A percentile compares a stretch with the other conserved stretches of the same genome.
phyloP scores from a whole-genome alignment of 2,797 vertebrate genomes.

The Ctenopoma kingsleyae region DNA sequence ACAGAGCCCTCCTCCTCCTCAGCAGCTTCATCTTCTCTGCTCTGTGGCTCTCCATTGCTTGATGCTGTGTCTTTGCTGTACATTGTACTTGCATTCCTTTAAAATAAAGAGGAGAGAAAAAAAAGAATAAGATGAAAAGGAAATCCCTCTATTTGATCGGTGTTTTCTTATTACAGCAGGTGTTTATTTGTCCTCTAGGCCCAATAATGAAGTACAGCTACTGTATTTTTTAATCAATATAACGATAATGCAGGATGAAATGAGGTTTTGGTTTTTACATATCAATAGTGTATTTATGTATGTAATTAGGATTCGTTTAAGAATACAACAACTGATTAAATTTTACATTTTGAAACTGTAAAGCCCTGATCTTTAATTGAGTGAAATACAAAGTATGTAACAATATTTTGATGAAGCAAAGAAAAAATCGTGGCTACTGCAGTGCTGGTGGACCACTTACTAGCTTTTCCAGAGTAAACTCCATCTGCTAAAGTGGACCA shows the following conservation, averaged over 20 bases:
- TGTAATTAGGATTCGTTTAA: too few species aligned
- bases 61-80: slow-evolving; percentile 94
- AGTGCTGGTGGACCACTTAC: background rate
- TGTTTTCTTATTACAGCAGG: slow-evolving; percentile 4
- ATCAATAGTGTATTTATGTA: too few species aligned
- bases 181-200: background rate
- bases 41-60: slow-evolving; percentile 88
- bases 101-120: slow-evolving; percentile 81
- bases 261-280: too few species aligned
- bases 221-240: too few species aligned
- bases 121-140: slow-evolving; percentile 28
- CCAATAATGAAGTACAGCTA: too few species aligned
- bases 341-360: background rate
- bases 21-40: slow-evolving; percentile 70
- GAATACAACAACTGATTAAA: too few species aligned
- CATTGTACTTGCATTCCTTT: slow-evolving; percentile 93
- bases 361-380: background rate
- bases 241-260: too few species aligned
- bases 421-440: background rate
- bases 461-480: background rate
- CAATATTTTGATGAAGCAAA: background rate
- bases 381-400: background rate
- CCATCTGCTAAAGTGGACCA: background rate
- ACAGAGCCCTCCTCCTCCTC: slow-evolving; percentile 40
- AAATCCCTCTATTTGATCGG: slow-evolving; percentile 34